Evolutionary conservation across 1,140 invertebrate species (phyloP), one percentile per base, ranked within the genome.

Genomic region (Sarcophaga peregrina): DNA sequence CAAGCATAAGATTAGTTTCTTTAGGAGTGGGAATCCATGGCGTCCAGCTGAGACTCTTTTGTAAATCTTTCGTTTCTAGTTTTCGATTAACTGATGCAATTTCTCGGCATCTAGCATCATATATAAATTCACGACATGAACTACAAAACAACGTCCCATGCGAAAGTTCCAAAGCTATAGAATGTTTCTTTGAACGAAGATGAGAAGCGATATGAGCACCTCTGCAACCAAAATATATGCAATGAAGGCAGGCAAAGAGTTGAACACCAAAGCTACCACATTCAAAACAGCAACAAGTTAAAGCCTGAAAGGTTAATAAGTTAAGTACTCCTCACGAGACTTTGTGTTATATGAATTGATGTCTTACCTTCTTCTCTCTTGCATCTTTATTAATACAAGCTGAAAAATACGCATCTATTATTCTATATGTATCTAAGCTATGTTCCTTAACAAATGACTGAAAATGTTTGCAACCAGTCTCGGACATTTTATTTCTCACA

Each of bases 91-190:
- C 87, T 81, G 91, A 88, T 25, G 94, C 94, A 83, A 95, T 93
- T 45, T 93, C 92, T 84, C 93, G 91, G 76, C 94, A 89, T 85
- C 94, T 92, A 85, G 93, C 91, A 89, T 98, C 97, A 91, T 97
- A 98, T 62, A 98, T 95, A 90, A 98, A 98, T 91, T 99, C 97
- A 78, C 94, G 93, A 90, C 98, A 99, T 89, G 95, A 93, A 89
- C 95, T 95, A 92, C 98, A 99, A 90, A 95, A 95, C n/a, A 99
- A 93, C 87, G 96, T 95, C 73, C 97, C 98, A 91, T 97, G 97
- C 52, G 93, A 93, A 15, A 98, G 91, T 89, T 99, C 97, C 83
- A 98, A 92, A 83, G 96, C 94, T 85, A 98, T 91, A 87, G 94
- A 93, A 91, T 98, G 97, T 87, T 95, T 95, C 86, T 95, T 95